Evolutionary conservation across 2,113 vertebrate species (phyloP).

Genomic region (Cephalopholis sonnerati): DNA sequence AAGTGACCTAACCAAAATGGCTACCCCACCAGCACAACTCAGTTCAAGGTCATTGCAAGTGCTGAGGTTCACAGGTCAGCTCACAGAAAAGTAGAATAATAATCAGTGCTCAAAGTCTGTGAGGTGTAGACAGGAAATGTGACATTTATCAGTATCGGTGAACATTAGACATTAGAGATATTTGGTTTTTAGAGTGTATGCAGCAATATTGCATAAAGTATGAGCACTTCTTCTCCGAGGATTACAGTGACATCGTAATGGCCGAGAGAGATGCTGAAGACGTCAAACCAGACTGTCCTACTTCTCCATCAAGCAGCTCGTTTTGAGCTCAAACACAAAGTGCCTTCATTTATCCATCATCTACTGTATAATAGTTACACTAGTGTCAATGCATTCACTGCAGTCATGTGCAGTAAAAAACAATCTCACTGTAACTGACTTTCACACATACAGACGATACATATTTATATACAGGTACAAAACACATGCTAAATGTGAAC

Average conservation of each 20-base stretch:
- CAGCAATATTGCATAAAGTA: constrained; percentile 63
- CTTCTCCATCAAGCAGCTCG: constrained; percentile 28
- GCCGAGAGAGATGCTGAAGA: constrained; percentile 13
- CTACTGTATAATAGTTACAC: constrained; percentile 23
- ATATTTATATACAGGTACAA: constrained; percentile 60
- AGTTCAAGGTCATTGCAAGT: constrained; percentile 58
- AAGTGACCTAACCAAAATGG: constrained; percentile 42
- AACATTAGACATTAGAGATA: constrained; percentile 37
- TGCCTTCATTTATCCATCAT: constrained; percentile 52
- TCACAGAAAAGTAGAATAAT: constrained; percentile 17
- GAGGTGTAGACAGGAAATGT: constrained; percentile 30
- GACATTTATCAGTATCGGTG: constrained; percentile 47
- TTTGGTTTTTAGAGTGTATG: constrained; percentile 66
- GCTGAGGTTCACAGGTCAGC: constrained; percentile 68
- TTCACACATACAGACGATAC: constrained; percentile 55
- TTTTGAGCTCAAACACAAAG: constrained; percentile 62
- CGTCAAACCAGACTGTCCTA: constrained; percentile 41
- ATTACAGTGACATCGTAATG: constrained; percentile 32
- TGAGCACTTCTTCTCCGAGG: constrained; percentile 39
- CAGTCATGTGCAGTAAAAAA: constrained; percentile 49
- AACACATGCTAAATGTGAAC: constrained; percentile 63
- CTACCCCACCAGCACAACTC: constrained; percentile 55
- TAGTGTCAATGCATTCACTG: constrained; percentile 39
- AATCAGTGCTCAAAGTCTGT: constrained; percentile 66
- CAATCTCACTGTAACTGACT: constrained; percentile 38